These are phyloP conservation scores for Cavia aperea DNA, from an alignment of 2,113 vertebrate species.

Conservation along the genomic window DNA sequence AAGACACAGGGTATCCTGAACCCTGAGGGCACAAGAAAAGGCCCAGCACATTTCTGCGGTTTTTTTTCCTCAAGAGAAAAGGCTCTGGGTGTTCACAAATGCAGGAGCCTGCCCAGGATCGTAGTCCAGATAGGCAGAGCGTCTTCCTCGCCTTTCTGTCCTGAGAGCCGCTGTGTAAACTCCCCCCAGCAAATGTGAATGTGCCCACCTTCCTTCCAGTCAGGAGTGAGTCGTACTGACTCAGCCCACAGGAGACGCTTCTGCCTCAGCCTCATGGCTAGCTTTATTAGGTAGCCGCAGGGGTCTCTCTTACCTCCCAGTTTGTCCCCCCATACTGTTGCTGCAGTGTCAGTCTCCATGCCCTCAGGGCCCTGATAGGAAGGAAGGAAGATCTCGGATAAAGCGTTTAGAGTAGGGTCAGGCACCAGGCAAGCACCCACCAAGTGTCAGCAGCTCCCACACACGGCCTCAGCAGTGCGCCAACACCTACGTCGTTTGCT, in stretches of 20 bases:
- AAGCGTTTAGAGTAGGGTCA: not conserved
- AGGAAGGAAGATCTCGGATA: not conserved
- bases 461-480: not conserved
- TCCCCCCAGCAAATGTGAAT: not conserved
- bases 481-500: not conserved
- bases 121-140: not conserved
- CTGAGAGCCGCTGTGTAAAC: not conserved
- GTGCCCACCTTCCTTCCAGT: rapidly evolving
- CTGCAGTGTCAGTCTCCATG: not conserved
- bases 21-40: not conserved
- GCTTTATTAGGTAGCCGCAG: not conserved
- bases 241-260: not conserved
- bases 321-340: not conserved
- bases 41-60: not conserved
- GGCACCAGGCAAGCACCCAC: slow-evolving; percentile 15
- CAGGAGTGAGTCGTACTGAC: rapidly evolving
- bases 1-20: not conserved
- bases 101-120: not conserved
- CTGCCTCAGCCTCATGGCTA: not conserved
- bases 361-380: not conserved
- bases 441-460: slow-evolving; percentile 28
- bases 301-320: not conserved
- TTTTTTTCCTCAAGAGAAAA: not conserved
- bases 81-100: not conserved
- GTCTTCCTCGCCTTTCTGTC: not conserved